phyloP scores from a whole-genome alignment of 2,888 invertebrate genomes.

The Xiphydria camelus region DNA sequence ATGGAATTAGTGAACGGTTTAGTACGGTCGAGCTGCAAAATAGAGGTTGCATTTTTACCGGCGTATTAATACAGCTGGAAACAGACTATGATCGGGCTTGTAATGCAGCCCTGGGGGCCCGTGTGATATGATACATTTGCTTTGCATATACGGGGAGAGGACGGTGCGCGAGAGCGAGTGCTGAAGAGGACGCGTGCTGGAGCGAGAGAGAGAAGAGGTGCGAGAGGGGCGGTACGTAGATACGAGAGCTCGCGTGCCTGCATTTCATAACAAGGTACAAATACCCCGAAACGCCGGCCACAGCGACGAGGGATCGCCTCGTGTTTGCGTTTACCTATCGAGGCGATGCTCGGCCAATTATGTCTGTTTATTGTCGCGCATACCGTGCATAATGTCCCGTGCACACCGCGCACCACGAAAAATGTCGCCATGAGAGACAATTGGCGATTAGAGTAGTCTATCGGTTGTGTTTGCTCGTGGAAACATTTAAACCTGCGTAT shows the following conservation, averaged over 20 bases:
- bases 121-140: constrained; percentile 54
- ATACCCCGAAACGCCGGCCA: constrained; percentile 25
- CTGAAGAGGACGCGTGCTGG: constrained; percentile 4
- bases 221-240: constrained; percentile 20
- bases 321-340: constrained; percentile 35
- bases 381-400: constrained; percentile 11
- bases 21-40: constrained; percentile 36
- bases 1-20: constrained; percentile 47
- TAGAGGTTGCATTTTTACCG: constrained; percentile 46
- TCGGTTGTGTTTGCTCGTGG: too few relatives aligned
- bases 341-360: constrained; percentile 46
- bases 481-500: too few relatives aligned
- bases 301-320: constrained; percentile 21
- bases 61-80: constrained; percentile 49
- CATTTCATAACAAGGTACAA: constrained; percentile 45
- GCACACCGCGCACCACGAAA: constrained; percentile 3
- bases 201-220: constrained; percentile 1
- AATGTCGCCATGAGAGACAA: too few relatives aligned
- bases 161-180: constrained; percentile 19
- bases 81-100: constrained; percentile 51
- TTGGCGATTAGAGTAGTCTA: too few relatives aligned
- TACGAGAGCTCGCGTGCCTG: constrained; percentile 33
- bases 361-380: constrained; percentile 36
- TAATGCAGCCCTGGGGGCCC: constrained; percentile 54
- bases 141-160: constrained; percentile 38